Evolutionary conservation across 2,113 vertebrate species (phyloP).

Genomic region (Camarhynchus parvulus): DNA sequence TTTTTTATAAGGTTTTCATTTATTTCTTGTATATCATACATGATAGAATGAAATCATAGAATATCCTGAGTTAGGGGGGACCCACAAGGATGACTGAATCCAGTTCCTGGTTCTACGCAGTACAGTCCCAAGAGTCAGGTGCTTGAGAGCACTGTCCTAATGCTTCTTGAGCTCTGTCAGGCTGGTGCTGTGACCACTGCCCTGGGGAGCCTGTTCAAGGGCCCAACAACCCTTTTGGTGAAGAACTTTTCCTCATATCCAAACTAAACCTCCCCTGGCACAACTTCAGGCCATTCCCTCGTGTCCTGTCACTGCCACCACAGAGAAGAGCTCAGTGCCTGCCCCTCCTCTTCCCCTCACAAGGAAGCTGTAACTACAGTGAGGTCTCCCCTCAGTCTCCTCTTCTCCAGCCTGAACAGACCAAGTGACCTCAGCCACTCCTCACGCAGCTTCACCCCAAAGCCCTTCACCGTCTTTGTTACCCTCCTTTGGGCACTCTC

Average conservation of each 20-base stretch:
- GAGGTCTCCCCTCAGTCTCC: neutral
- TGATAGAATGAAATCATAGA: neutral
- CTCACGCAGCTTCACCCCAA: rapidly evolving
- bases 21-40: neutral
- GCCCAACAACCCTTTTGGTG: rapidly evolving
- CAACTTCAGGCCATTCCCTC: rapidly evolving
- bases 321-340: neutral
- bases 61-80: neutral
- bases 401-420: neutral
- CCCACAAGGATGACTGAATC: no score
- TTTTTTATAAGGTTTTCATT: neutral
- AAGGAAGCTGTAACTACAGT: rapidly evolving
- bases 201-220: neutral
- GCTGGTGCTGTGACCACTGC: neutral
- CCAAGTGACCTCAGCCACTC: neutral
- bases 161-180: neutral
- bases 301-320: rapidly evolving
- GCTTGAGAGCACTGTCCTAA: neutral
- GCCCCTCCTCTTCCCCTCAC: neutral
- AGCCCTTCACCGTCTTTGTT: neutral
- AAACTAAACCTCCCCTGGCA: neutral
- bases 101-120: neutral
- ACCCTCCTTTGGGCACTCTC: neutral
- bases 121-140: neutral
- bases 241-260: neutral